These are phyloP conservation scores for Antitype chi DNA, from an alignment of 2,888 invertebrate genomes.

Conservation along the genomic window DNA sequence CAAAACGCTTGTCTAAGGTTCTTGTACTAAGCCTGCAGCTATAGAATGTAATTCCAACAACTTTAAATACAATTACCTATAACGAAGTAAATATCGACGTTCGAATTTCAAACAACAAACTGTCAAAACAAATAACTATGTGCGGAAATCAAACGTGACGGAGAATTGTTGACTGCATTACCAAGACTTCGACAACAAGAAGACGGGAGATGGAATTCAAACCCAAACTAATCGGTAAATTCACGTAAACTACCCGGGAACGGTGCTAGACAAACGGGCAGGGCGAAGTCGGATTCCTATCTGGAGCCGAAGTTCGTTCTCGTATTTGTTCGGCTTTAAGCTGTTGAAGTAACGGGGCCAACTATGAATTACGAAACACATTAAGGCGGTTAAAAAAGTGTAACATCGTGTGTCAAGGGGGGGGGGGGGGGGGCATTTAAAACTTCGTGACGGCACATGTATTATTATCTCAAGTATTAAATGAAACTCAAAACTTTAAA, in stretches of 20 bases:
- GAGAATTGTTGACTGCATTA: background rate
- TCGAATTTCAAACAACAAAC: slow-evolving; percentile 1
- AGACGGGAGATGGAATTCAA: background rate
- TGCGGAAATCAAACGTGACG: background rate
- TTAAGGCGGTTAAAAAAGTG: background rate
- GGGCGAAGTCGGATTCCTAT: slow-evolving; percentile 12
- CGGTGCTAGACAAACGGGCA: background rate
- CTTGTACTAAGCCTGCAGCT: too few species aligned
- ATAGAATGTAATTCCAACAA: background rate
- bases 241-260: slow-evolving; percentile 1
- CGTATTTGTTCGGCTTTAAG: slow-evolving; percentile 22
- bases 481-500: background rate
- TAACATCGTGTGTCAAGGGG: background rate
- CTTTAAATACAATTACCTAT: background rate
- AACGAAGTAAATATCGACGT: background rate
- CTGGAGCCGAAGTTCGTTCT: slow-evolving; percentile 13
- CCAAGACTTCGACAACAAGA: slow-evolving; percentile 1
- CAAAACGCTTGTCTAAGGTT: too few species aligned
- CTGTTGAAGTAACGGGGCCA: background rate
- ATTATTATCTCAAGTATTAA: background rate
- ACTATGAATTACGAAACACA: background rate
- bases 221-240: slow-evolving; percentile 21
- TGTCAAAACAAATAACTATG: slow-evolving; percentile 1
- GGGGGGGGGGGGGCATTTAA: too few species aligned
- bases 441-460: background rate